phyloP scores from a whole-genome alignment of 2,888 invertebrate species.

The Plagodis pulveraria region DNA sequence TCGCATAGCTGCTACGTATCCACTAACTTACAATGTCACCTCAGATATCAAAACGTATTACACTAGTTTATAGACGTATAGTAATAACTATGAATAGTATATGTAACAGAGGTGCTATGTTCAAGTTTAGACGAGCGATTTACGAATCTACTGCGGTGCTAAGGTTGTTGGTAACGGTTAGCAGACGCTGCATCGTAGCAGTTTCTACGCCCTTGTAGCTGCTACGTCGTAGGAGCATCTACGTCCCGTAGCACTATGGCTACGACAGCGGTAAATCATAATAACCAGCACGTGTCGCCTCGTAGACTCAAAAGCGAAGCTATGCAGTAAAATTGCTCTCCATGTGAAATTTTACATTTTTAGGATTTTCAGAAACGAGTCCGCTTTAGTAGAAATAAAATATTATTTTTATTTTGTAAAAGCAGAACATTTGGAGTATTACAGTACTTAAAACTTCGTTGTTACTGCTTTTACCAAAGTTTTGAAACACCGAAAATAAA shows the following conservation, averaged over 20 bases:
- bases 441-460: conserved; percentile 2
- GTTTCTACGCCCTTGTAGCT: neutral
- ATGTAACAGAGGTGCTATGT: conserved; percentile 12
- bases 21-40: conserved; percentile 35
- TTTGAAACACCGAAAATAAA: conserved; percentile 5
- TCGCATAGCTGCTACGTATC: conserved; percentile 26
- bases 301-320: conserved; percentile 26
- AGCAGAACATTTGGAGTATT: neutral
- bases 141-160: conserved; percentile 9
- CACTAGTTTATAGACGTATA: conserved; percentile 30
- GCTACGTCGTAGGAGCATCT: conserved; percentile 26
- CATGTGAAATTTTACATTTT: conserved; percentile 28
- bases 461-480: neutral
- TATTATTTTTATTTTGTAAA: conserved; percentile 18
- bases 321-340: conserved; percentile 27
- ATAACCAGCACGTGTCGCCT: conserved; percentile 36
- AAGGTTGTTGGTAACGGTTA: neutral
- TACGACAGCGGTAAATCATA: conserved; percentile 32
- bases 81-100: conserved; percentile 10
- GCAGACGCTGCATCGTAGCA: conserved; percentile 2
- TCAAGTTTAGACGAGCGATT: conserved; percentile 15
- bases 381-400: conserved; percentile 21
- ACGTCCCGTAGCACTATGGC: conserved; percentile 23
- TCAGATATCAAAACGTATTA: conserved; percentile 36
- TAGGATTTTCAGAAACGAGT: conserved; percentile 15